Percentiles rank a stretch among this genome's conserved stretches.
Evolutionary conservation across 2,797 vertebrate species (phyloP).

Genomic region (Xenops minutus): DNA sequence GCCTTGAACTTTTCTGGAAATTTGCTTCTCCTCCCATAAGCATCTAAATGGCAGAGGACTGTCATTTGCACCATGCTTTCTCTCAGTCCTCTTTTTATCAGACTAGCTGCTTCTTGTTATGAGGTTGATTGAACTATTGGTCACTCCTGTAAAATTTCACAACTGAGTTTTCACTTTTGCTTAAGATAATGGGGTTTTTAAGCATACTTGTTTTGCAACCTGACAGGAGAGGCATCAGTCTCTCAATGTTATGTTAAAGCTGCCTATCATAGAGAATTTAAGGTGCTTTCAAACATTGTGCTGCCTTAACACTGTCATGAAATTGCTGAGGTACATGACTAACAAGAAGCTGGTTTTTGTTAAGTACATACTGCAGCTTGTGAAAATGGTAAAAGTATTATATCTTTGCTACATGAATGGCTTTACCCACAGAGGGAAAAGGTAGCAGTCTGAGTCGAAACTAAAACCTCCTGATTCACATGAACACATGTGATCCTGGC

Average conservation of each 20-base stretch:
- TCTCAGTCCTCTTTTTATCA: neutral
- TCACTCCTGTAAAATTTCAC: neutral
- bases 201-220: neutral
- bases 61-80: neutral
- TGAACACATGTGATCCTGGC: neutral
- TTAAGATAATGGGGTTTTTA: neutral
- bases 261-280: neutral
- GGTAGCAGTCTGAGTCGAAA: neutral
- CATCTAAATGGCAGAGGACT: neutral
- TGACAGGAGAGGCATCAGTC: accelerated
- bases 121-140: neutral
- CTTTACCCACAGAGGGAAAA: neutral
- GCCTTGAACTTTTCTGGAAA: neutral
- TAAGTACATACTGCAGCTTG: neutral
- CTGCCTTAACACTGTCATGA: neutral
- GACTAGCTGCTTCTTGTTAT: neutral
- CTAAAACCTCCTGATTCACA: neutral
- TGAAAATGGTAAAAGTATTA: neutral
- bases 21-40: neutral
- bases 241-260: neutral
- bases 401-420: neutral
- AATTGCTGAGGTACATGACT: no score
- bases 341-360: neutral
- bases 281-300: neutral
- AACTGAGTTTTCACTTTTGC: neutral